Evolutionary conservation across 2,888 invertebrate genomes (phyloP).

Genomic region (Odiellus spinosus): DNA sequence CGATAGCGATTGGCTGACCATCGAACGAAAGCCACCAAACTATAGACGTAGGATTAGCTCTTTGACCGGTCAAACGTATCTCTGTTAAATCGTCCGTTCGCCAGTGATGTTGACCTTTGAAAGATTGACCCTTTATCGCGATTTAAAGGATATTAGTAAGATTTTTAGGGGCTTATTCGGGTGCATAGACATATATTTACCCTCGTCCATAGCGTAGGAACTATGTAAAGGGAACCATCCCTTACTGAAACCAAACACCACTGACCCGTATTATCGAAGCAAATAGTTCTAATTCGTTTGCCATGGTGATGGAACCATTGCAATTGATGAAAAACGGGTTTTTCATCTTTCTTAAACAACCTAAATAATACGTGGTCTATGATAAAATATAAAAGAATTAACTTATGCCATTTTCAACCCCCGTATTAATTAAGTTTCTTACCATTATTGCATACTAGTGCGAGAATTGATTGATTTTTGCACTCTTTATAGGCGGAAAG

Average conservation of each 20-base stretch:
- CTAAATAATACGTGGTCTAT: too few relatives aligned
- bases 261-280: constrained; percentile 66
- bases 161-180: too few relatives aligned
- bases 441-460: too few relatives aligned
- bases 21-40: constrained; percentile 29
- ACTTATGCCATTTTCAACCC: too few relatives aligned
- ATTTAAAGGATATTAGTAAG: too few relatives aligned
- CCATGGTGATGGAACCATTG: constrained; percentile 16
- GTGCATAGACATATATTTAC: constrained; percentile 22
- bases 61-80: constrained; percentile 14
- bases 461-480: too few relatives aligned
- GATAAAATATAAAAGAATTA: too few relatives aligned
- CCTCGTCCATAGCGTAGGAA: constrained; percentile 43
- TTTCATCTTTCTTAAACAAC: not conserved
- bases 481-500: too few relatives aligned
- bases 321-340: constrained; percentile 16
- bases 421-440: too few relatives aligned
- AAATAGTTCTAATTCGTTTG: constrained; percentile 33
- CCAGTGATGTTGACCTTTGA: constrained; percentile 9
- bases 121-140: constrained; percentile 5
- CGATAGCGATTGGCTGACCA: constrained; percentile 22
- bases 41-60: constrained; percentile 22
- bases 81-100: constrained; percentile 15
- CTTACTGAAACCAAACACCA: constrained; percentile 46
- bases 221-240: constrained; percentile 43